phyloP scores from a whole-genome alignment of 2,797 vertebrate species.

The Mallotus villosus region DNA sequence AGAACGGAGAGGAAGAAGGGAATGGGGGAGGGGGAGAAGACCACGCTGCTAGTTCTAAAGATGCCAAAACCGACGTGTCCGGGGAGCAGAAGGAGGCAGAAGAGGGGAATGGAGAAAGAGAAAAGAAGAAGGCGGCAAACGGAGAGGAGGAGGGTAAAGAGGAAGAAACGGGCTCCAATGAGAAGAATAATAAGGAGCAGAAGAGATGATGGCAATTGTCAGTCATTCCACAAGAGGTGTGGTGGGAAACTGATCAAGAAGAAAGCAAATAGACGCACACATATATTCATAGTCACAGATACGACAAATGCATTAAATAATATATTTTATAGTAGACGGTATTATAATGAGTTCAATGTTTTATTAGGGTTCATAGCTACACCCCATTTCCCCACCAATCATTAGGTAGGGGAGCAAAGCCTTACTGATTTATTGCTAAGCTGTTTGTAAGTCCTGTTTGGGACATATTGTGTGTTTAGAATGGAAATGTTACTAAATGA shows the following conservation, averaged over 20 bases:
- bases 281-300: neutral
- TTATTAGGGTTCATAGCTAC: too few species aligned
- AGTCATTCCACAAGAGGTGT: neutral
- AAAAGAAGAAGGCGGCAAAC: neutral
- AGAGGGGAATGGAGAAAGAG: neutral
- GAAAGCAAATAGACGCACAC: neutral
- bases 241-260: neutral
- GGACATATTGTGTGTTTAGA: too few species aligned
- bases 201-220: neutral
- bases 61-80: constrained; percentile 24
- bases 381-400: too few species aligned
- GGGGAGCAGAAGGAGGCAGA: constrained; percentile 1
- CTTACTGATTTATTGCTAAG: too few species aligned
- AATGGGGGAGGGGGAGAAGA: constrained; percentile 33
- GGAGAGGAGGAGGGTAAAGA: neutral
- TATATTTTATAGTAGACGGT: neutral
- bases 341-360: too few species aligned
- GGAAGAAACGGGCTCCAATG: constrained; percentile 6
- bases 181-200: constrained; percentile 17
- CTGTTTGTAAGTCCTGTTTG: too few species aligned
- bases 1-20: constrained; percentile 17
- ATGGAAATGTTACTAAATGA: too few species aligned
- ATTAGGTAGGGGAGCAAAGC: too few species aligned
- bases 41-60: constrained; percentile 12
- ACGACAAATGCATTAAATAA: neutral